These are phyloP conservation scores for Ficedula albicollis DNA, from an alignment of 2,797 vertebrate genomes.

Conservation along the genomic window DNA sequence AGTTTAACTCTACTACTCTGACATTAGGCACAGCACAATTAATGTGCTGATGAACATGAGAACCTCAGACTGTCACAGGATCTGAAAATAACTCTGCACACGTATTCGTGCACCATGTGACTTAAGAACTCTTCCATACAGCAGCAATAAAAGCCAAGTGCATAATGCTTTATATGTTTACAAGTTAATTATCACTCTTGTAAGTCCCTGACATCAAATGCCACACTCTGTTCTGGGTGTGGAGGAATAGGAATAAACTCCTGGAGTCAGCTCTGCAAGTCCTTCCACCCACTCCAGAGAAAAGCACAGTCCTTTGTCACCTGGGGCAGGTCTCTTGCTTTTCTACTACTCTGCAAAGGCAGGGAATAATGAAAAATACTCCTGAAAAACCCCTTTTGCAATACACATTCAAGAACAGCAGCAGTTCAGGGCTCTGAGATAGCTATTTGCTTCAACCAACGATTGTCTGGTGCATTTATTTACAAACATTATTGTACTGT, in stretches of 20 bases:
- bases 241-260: background rate
- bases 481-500: background rate
- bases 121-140: background rate
- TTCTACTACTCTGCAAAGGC: background rate
- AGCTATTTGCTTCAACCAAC: background rate
- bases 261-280: background rate
- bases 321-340: background rate
- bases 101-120: fast-evolving
- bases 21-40: background rate
- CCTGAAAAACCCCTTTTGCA: background rate
- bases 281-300: background rate
- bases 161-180: background rate
- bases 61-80: background rate
- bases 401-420: background rate
- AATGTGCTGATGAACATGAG: background rate
- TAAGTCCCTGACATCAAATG: background rate
- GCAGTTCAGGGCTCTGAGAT: background rate
- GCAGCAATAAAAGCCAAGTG: background rate
- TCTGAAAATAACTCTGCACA: background rate
- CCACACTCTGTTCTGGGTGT: background rate
- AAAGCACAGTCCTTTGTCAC: background rate
- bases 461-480: background rate
- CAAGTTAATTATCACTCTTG: background rate
- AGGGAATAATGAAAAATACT: background rate
- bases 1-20: background rate